phyloP scores from a whole-genome alignment of 2,113 vertebrate genomes.

The Piprites chloris region DNA sequence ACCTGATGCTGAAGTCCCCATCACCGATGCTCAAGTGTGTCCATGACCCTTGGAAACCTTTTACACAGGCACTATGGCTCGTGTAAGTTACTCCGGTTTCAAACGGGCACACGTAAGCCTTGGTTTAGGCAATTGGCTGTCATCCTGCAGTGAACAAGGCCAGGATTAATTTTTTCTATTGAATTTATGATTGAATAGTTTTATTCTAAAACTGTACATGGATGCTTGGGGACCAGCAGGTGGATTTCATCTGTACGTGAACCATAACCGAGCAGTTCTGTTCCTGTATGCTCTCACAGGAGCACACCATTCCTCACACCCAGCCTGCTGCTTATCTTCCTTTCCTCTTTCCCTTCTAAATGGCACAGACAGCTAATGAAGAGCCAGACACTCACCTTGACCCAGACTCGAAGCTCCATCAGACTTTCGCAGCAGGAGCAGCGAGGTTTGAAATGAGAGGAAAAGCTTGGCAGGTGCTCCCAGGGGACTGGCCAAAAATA shows the following conservation, averaged over 20 bases:
- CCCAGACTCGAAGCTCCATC: constrained; percentile 26
- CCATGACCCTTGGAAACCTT: background rate
- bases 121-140: background rate
- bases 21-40: rapidly evolving
- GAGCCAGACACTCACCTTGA: constrained; percentile 50
- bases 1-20: background rate
- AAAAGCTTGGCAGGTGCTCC: constrained; percentile 8
- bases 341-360: background rate
- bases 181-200: background rate
- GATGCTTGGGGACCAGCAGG: background rate
- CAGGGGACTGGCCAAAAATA: constrained; percentile 29
- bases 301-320: background rate
- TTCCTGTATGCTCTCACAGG: background rate
- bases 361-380: background rate
- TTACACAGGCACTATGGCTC: background rate
- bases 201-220: background rate
- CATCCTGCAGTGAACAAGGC: background rate
- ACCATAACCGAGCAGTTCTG: background rate
- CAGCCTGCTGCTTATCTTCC: background rate
- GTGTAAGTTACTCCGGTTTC: background rate
- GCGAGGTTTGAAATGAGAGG: constrained; percentile 27
- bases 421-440: constrained; percentile 41
- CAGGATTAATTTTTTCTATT: background rate
- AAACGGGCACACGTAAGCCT: background rate
- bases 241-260: background rate